Conservation (phyloP, 2,888 invertebrate genomes). For the Dynastes hyllus region DNA sequence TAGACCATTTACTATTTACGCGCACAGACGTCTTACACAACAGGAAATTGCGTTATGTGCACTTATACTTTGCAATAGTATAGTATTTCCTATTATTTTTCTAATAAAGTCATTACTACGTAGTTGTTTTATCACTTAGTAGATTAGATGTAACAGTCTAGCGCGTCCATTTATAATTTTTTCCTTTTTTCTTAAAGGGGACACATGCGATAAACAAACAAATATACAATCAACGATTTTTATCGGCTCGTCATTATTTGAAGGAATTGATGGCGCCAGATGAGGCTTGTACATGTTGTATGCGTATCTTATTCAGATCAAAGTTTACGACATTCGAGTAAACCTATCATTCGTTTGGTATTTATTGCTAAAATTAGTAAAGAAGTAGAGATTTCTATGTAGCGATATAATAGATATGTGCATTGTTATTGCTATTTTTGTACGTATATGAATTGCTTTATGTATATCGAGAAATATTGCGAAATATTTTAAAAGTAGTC, state of each 20-base stretch:
- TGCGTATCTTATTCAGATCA: neutral
- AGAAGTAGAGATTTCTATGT: too few relatives aligned
- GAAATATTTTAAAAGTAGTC: too few relatives aligned
- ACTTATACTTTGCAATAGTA: too few relatives aligned
- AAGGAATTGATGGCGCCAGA: constrained; percentile 29
- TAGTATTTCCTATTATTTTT: too few relatives aligned
- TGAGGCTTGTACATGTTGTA: neutral
- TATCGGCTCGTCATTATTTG: constrained; percentile 26
- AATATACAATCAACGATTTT: constrained; percentile 18
- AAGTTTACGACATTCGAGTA: neutral
- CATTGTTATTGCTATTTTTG: too few relatives aligned
- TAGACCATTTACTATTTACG: too few relatives aligned
- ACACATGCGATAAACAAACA: constrained; percentile 32
- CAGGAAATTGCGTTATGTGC: too few relatives aligned
- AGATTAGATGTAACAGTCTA: constrained; percentile 31
- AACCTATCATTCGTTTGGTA: neutral
- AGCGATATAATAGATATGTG: too few relatives aligned
- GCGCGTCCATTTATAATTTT: neutral
- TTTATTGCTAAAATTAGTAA: neutral
- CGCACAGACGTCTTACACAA: too few relatives aligned
- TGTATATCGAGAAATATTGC: too few relatives aligned
- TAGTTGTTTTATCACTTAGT: neutral
- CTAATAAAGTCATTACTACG: too few relatives aligned
- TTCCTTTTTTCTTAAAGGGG: constrained; percentile 18
- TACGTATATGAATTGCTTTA: too few relatives aligned